Conservation (phyloP, 2,888 invertebrate genomes). For the Limnephilus marmoratus region DNA sequence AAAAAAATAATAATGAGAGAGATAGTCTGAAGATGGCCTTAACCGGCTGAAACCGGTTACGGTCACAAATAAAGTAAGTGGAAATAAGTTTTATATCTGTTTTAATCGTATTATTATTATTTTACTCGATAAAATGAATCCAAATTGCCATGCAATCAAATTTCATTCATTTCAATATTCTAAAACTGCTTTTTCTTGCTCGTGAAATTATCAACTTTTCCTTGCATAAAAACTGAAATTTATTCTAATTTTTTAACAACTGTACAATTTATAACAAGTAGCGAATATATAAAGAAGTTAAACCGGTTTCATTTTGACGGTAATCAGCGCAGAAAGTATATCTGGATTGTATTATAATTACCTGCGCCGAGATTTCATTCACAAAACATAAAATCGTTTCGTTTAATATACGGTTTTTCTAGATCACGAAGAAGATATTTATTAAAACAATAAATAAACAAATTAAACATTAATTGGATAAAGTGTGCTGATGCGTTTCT, state of each 20-base stretch:
- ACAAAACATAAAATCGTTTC: background rate
- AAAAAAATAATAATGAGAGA: too few relatives aligned
- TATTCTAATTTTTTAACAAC: background rate
- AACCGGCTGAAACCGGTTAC: too few relatives aligned
- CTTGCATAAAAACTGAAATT: background rate
- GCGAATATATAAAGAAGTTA: conserved; percentile 12
- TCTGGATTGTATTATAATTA: conserved; percentile 8
- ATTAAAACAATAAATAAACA: background rate
- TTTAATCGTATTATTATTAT: too few relatives aligned
- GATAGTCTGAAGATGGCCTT: too few relatives aligned
- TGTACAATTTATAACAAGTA: background rate
- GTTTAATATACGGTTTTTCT: conserved; percentile 9
- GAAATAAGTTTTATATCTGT: too few relatives aligned
- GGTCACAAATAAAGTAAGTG: too few relatives aligned
- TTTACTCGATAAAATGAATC: background rate
- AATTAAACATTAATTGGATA: background rate
- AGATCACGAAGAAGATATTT: background rate
- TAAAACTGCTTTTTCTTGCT: background rate
- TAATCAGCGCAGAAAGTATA: conserved; percentile 44
- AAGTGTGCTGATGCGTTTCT: background rate
- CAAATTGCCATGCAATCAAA: background rate
- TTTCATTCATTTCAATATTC: background rate
- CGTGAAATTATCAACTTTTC: background rate
- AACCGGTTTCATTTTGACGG: conserved; percentile 37
- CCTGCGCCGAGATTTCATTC: background rate